These are phyloP conservation scores for Campylomormyrus tamandua DNA, from an alignment of 2,113 vertebrate species.

Conservation along the genomic window DNA sequence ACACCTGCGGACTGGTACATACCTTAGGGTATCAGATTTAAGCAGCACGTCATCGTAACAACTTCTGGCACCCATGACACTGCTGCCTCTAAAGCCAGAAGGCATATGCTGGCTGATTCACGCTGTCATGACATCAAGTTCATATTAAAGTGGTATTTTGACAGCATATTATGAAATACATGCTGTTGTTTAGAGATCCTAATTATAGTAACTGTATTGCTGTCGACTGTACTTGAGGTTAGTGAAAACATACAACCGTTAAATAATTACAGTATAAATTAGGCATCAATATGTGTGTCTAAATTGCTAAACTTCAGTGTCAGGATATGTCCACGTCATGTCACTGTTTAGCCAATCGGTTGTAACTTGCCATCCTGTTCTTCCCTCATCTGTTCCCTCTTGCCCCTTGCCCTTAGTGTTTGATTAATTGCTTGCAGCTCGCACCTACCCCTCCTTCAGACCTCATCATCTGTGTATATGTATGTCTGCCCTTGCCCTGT, in stretches of 20 bases:
- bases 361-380: not conserved
- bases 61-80: not conserved
- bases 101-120: not conserved
- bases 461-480: not conserved
- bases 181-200: not conserved
- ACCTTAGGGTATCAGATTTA: not conserved
- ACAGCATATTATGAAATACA: not conserved
- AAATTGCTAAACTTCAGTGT: not conserved
- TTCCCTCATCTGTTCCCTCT: not conserved
- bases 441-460: not conserved
- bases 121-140: not conserved
- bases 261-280: not conserved
- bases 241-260: not conserved
- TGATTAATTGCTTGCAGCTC: not conserved
- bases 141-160: not conserved
- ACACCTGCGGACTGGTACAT: not conserved
- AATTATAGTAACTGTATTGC: not conserved
- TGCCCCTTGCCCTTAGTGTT: not conserved
- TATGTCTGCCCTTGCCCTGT: not conserved
- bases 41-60: not conserved
- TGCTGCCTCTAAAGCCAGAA: not conserved
- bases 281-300: not conserved
- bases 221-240: not conserved
- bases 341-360: not conserved
- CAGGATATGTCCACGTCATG: not conserved